Conservation (phyloP, 2,113 vertebrate genomes). For the Stictonetta naevosa region DNA sequence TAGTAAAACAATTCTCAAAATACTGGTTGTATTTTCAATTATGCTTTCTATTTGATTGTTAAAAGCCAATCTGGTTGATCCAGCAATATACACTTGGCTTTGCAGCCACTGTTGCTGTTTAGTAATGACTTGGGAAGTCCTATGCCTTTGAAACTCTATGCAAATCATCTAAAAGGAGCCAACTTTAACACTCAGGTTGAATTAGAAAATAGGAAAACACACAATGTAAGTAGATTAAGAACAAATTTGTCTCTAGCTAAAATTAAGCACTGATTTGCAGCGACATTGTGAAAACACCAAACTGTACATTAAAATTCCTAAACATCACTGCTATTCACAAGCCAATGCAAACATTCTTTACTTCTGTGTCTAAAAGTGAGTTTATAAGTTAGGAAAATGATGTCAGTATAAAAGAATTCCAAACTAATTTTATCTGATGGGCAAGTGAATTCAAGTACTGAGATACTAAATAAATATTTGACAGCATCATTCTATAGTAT, state of each 20-base stretch:
- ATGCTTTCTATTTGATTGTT: constrained; percentile 31
- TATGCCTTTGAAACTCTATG: constrained; percentile 36
- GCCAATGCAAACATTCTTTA: constrained; percentile 61
- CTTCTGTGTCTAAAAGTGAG: constrained; percentile 45
- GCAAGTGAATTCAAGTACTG: constrained; percentile 48
- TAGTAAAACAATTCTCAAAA: constrained; percentile 10
- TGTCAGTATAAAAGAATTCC: constrained; percentile 69
- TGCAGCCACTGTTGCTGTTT: constrained; percentile 31
- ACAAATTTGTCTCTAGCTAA: constrained; percentile 50
- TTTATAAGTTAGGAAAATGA: constrained; percentile 51
- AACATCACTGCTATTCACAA: constrained; percentile 51
- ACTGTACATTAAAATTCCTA: constrained; percentile 57
- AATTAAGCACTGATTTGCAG: constrained; percentile 50
- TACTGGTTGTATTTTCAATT: constrained; percentile 24
- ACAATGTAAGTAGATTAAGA: constrained; percentile 30
- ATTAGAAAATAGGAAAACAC: constrained; percentile 65
- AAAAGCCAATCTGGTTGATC: constrained; percentile 34
- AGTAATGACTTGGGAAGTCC: constrained; percentile 47
- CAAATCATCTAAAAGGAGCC: constrained; percentile 14
- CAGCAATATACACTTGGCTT: constrained; percentile 37
- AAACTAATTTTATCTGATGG: constrained; percentile 72
- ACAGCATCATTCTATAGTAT: constrained; percentile 49
- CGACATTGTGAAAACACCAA: constrained; percentile 60
- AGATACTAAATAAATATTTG: constrained; percentile 71
- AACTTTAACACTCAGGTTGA: constrained; percentile 46